Percentiles rank a stretch among this genome's conserved stretches.
phyloP scores from a whole-genome alignment of 2,888 invertebrate species.

The Cerastoderma edule region DNA sequence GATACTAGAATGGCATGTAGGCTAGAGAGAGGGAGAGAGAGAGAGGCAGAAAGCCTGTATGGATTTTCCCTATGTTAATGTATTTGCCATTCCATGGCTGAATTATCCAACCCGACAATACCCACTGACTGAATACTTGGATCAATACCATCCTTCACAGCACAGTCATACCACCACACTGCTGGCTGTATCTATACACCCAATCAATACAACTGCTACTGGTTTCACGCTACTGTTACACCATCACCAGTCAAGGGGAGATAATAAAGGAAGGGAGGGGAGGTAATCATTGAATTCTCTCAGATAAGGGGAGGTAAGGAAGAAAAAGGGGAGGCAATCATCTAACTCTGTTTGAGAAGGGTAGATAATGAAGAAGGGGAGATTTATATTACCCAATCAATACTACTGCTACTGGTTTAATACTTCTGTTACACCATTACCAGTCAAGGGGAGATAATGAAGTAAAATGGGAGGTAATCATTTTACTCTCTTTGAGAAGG shows the following conservation, averaged over 20 bases:
- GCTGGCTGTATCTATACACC: neutral
- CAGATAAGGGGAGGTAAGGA: neutral
- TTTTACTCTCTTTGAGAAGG: neutral
- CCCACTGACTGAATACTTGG: slow-evolving; percentile 13
- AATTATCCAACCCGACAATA: slow-evolving; percentile 45
- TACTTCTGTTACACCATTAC: neutral
- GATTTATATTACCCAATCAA: too few relatives aligned
- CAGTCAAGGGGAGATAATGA: neutral
- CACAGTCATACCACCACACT: neutral
- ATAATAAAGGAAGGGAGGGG: neutral
- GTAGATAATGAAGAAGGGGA: too few relatives aligned
- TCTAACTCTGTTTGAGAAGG: too few relatives aligned
- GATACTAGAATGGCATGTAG: too few relatives aligned
- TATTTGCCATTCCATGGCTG: slow-evolving; percentile 42
- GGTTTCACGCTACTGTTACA: neutral
- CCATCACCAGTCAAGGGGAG: neutral
- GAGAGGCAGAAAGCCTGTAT: slow-evolving; percentile 40
- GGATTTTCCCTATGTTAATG: slow-evolving; percentile 45
- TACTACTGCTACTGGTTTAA: neutral
- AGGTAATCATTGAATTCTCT: neutral
- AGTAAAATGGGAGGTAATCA: neutral
- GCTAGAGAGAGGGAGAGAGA: too few relatives aligned
- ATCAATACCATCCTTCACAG: slow-evolving; percentile 18
- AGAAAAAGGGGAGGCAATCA: neutral
- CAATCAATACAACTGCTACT: neutral